phyloP scores from a whole-genome alignment of 2,113 vertebrate genomes.

The Mormyrus lacerda region DNA sequence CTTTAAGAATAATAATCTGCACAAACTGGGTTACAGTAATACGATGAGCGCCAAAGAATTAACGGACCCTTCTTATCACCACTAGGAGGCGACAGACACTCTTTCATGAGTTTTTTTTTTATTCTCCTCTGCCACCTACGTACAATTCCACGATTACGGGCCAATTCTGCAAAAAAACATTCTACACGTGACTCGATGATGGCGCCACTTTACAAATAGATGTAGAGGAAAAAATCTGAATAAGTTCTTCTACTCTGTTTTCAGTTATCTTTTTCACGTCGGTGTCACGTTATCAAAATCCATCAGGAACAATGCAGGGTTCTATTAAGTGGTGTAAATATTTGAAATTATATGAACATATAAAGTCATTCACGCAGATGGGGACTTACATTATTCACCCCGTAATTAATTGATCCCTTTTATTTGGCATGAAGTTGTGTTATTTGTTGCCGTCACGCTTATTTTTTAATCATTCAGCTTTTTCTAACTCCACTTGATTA shows the following conservation, averaged over 20 bases:
- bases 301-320: background rate
- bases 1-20: background rate
- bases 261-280: background rate
- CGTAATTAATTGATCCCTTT: background rate
- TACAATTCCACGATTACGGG: background rate
- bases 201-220: background rate
- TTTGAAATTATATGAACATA: slow-evolving; percentile 2
- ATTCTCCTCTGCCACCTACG: background rate
- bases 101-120: background rate
- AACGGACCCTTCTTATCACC: background rate
- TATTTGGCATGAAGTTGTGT: background rate
- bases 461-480: background rate
- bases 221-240: background rate
- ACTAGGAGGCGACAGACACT: slow-evolving; percentile 9
- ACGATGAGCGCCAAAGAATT: background rate
- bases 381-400: background rate
- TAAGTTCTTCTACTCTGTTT: background rate
- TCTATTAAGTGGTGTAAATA: background rate
- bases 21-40: background rate
- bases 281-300: background rate
- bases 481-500: background rate
- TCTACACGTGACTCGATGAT: background rate
- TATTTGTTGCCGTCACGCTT: background rate
- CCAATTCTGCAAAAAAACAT: background rate
- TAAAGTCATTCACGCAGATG: background rate